Percentiles rank a stretch among this genome's conserved stretches.
Conservation (phyloP, 2,888 invertebrate species). For the Phlogophora meticulosa region DNA sequence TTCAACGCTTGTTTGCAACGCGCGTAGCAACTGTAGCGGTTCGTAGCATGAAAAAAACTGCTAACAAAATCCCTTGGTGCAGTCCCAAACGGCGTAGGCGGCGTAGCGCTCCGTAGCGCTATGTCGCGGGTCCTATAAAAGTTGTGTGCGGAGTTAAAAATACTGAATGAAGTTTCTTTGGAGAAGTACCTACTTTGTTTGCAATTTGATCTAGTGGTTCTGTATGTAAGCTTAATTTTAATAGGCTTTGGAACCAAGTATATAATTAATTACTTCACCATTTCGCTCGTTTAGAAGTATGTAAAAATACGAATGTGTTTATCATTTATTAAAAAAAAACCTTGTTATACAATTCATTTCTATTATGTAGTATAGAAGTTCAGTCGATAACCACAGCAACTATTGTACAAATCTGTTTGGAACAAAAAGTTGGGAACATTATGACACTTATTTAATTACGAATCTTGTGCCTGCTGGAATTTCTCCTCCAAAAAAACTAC, state of each 20-base stretch:
- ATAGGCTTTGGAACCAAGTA: neutral
- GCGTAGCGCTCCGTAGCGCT: slow-evolving; percentile 65
- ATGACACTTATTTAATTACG: too few species aligned
- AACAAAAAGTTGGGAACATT: too few species aligned
- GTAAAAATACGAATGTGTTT: too few species aligned
- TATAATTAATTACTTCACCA: neutral
- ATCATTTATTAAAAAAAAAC: too few species aligned
- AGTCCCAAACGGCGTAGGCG: slow-evolving; percentile 65
- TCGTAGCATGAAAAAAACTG: slow-evolving; percentile 50
- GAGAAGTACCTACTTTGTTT: slow-evolving; percentile 53
- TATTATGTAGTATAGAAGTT: too few species aligned
- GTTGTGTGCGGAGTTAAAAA: slow-evolving; percentile 73
- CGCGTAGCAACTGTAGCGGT: slow-evolving; percentile 55
- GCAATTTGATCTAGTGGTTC: slow-evolving; percentile 47
- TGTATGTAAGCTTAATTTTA: slow-evolving; percentile 6
- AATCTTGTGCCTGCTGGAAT: too few species aligned
- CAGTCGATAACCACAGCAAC: too few species aligned
- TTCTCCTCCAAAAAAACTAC: too few species aligned
- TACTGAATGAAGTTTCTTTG: slow-evolving; percentile 72
- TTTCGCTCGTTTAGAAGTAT: neutral
- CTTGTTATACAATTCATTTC: too few species aligned
- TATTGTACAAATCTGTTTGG: too few species aligned
- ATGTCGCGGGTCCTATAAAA: slow-evolving; percentile 73
- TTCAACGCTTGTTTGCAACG: slow-evolving; percentile 61
- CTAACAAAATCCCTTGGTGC: slow-evolving; percentile 55